Percentiles rank a stretch among this genome's conserved stretches.
phyloP scores from a whole-genome alignment of 2,888 invertebrate genomes.

The Drosophila fulvimacula region DNA sequence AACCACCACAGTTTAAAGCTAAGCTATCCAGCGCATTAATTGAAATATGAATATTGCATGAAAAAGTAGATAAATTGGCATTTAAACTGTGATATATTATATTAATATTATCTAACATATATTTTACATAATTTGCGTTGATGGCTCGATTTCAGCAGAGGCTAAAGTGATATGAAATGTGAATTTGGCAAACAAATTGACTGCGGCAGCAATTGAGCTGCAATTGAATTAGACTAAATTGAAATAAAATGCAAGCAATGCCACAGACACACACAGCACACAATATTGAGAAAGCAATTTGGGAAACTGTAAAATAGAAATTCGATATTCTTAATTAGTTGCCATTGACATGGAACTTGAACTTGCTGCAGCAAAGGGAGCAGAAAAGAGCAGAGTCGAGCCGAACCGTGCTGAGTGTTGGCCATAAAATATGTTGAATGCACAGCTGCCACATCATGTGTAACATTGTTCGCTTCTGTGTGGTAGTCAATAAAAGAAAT shows the following conservation, averaged over 20 bases:
- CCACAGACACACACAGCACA: not conserved
- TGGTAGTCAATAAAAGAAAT: constrained; percentile 49
- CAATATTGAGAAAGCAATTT: constrained; percentile 14
- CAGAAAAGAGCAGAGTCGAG: not conserved
- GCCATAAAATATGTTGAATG: constrained; percentile 33
- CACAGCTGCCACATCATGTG: constrained; percentile 50
- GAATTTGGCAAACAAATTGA: constrained; percentile 21
- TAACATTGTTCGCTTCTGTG: constrained; percentile 55
- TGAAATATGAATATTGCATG: not conserved
- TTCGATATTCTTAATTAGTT: constrained; percentile 49
- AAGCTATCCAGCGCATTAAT: not conserved
- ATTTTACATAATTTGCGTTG: constrained; percentile 9
- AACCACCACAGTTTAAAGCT: constrained; percentile 2
- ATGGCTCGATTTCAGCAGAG: constrained; percentile 8
- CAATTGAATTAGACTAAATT: constrained; percentile 32
- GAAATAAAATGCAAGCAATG: constrained; percentile 27
- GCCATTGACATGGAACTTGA: constrained; percentile 23
- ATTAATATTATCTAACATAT: not conserved
- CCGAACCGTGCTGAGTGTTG: constrained; percentile 12
- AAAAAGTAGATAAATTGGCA: not conserved
- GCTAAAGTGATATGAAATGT: constrained; percentile 8
- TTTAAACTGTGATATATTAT: constrained; percentile 1
- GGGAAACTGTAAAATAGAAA: constrained; percentile 21
- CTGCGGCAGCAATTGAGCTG: constrained; percentile 6
- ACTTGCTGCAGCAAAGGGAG: not conserved